phyloP scores from a whole-genome alignment of 2,113 vertebrate species.

The Cavia porcellus region DNA sequence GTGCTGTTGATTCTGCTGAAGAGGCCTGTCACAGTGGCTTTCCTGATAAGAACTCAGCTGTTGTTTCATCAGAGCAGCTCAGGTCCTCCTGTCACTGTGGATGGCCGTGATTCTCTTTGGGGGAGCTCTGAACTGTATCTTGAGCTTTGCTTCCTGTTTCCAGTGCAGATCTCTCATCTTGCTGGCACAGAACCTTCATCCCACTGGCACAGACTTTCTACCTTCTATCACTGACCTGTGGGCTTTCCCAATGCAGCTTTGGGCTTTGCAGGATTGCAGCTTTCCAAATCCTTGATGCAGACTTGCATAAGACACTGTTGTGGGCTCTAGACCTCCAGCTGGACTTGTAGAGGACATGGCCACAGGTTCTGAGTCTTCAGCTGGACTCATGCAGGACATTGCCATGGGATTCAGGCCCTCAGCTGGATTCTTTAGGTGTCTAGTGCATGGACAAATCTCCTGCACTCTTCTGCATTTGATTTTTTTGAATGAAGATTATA shows the following conservation, averaged over 20 bases:
- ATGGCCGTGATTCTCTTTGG: no score
- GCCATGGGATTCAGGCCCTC: neutral
- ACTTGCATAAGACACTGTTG: neutral
- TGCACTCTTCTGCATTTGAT: neutral
- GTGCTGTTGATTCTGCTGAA: no score
- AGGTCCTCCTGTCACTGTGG: no score
- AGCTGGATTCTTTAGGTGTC: neutral
- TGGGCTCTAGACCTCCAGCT: neutral
- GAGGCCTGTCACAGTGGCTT: no score
- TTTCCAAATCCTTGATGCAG: neutral
- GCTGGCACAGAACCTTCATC: no score
- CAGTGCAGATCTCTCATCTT: no score
- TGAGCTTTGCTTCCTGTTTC: no score
- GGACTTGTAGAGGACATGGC: neutral
- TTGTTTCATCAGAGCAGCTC: no score
- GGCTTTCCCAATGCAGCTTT: neutral
- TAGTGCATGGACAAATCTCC: neutral
- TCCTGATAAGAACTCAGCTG: no score
- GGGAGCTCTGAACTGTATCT: no score
- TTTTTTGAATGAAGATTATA: neutral
- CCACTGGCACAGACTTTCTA: no score
- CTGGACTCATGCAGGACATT: neutral
- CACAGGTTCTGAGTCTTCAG: neutral
- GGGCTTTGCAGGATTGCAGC: no score
- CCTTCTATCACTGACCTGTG: neutral